Evolutionary conservation across 2,113 vertebrate genomes (phyloP), one percentile per base, ranked within the genome.

Genomic region (Rhynchomys soricoides): DNA sequence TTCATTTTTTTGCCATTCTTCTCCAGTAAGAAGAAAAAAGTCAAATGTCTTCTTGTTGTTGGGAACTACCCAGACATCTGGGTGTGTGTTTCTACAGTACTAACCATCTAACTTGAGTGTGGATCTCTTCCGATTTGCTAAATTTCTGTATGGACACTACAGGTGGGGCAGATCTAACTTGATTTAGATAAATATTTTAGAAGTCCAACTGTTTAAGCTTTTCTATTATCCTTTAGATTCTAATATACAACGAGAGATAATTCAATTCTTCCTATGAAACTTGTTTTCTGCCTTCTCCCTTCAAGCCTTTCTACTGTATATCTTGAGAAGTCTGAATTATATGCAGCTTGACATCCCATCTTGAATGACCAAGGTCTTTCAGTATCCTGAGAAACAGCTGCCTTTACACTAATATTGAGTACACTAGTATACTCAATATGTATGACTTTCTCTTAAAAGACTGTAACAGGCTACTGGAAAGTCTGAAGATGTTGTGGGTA

Each of bases 41-140:
- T 34, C 4, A 92, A 95, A 96, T 96, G 78, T 5, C 37, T 89
- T 95, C 22, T 96, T 94, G 96, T 88, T 73, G 3, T 75, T 96
- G 86, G 91, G 94, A 95, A 93, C 12, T 10, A 45, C 48, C 57
- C 96, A 94, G 43, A 96, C 94, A 95, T 96, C 96, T 97, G 78
- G 62, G 50, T 81, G 16, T 70, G 9, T 2, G 21, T 87, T 96
- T 96, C 64, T 73, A 64, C 15, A 92, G 66, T 66, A 77, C 22
- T 55, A 81, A 75, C 5, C 31, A 66, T 96, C 50, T 64, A 90
- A 71, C 13, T 70, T 91, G 48, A 95, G 3, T 4, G 2, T n/a
- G 34, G n/a, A 24, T 85, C 45, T 62, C 11, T 96, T 92, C 22
- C 45, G 86, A 31, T 6, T 5, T 45, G 15, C 40, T 64, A 85